Base-by-base conservation (phyloP, 1,140 invertebrate species). In the Plodia interpunctella region DNA sequence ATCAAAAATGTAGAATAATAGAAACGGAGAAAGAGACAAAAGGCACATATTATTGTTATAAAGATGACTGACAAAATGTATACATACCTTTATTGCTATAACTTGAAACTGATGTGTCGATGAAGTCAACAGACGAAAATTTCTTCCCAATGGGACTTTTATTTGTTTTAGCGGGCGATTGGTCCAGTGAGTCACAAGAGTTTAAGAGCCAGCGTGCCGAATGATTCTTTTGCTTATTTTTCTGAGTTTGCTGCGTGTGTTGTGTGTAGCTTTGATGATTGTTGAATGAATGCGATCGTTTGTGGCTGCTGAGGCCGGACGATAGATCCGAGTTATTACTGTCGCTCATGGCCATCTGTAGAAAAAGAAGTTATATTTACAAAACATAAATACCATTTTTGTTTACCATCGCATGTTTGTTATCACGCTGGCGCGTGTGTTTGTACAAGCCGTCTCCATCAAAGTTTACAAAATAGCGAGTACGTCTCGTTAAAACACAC, bases 201-300 rank as follows among this genome's bases (percentile, higher is more conserved):
- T 88, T 87, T 49, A 88, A 74, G 52, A 90, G 83, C 86, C 90
- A 89, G 51, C 87, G 82, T 25, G 77, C 83, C 5, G 85, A 80
- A 59, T 84, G 90, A 79, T 90, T 91, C 75, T 88, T 91, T 74
- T 86, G 87, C 81, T 91, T 91, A 73, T 78, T 91, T 84, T 87
- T 91, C 80, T 88, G 90, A 68, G 86, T 87, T 83, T 91, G 91
- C 74, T 91, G 91, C 67, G 81, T 71, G 64, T 91, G 91, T 77
- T 92, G 91, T 73, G 91, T 91, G 86, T 92, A 92, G 80, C 91
- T 92, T 87, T 92, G 91, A 73, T 92, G 92, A 80, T 92, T 92
- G 83, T 92, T 92, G 87, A 92, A 92, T 80, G 92, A 92, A 68
- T 92, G 92, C 83, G 91, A 92, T 90, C 92, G 84, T 90, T 92